A percentile compares a stretch with the other conserved stretches of the same genome.
Conservation (phyloP, 2,888 invertebrate genomes). For the Adineta ricciae region DNA sequence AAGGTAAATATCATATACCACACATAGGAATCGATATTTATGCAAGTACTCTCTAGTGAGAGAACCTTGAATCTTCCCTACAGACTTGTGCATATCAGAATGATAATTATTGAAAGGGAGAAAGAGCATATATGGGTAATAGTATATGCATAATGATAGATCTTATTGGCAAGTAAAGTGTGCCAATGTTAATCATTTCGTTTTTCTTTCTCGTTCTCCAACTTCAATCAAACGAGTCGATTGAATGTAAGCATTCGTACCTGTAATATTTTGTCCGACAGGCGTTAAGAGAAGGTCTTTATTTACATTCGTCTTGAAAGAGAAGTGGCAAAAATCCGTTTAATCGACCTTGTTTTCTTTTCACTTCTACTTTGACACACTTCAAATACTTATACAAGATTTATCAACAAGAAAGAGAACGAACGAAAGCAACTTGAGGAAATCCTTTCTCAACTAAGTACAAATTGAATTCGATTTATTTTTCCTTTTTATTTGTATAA, state of each 20-base stretch:
- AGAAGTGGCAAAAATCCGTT: neutral
- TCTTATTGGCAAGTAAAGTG: neutral
- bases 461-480: slow-evolving; percentile 36
- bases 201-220: neutral
- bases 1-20: slow-evolving; percentile 57
- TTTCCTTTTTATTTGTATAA: neutral
- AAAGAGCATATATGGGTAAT: neutral
- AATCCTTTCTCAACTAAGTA: neutral
- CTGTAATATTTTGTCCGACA: neutral
- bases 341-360: neutral
- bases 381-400: neutral
- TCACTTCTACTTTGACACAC: neutral
- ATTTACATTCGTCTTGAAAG: neutral
- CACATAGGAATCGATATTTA: slow-evolving; percentile 2
- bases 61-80: neutral
- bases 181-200: neutral
- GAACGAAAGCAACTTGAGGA: neutral
- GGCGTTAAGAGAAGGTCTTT: neutral
- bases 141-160: neutral
- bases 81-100: neutral
- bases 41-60: neutral
- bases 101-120: neutral
- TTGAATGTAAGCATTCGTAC: neutral
- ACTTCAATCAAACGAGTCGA: neutral
- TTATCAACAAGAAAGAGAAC: neutral